These are phyloP conservation scores for Coccyzus lansbergi DNA, from an alignment of 2,797 vertebrate genomes.

Conservation along the genomic window DNA sequence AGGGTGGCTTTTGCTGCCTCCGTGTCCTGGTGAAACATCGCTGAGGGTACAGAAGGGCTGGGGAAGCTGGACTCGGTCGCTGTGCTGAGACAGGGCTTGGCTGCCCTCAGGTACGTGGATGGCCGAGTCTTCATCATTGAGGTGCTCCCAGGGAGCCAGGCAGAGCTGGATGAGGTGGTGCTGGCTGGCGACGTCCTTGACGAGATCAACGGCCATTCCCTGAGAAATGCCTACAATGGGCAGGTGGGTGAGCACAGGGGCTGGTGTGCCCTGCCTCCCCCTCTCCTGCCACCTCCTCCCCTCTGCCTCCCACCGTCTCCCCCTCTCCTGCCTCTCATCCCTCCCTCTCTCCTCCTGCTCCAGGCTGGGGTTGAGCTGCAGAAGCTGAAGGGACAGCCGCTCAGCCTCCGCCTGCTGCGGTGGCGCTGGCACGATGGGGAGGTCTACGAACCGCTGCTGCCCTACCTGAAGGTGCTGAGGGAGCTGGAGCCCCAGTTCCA, in stretches of 20 bases:
- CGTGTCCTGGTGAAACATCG: fast-evolving
- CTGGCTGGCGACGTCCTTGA: constrained; percentile 83
- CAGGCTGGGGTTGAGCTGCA: constrained; percentile 81
- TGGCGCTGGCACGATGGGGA: constrained; percentile 76
- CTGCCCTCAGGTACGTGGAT: constrained; percentile 76
- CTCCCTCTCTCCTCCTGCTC: not conserved
- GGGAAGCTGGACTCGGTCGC: not conserved
- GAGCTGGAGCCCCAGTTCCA: constrained; percentile 79
- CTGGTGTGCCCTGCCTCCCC: too few species aligned
- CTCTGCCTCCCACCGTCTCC: too few species aligned
- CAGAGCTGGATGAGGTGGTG: constrained; percentile 78
- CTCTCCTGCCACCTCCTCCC: too few species aligned
- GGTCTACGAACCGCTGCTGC: constrained; percentile 78
- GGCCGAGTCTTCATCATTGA: constrained; percentile 82
- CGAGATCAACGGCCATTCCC: constrained; percentile 84
- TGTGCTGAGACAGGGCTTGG: fast-evolving
- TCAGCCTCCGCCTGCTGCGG: constrained; percentile 76
- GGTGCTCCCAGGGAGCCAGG: constrained; percentile 80
- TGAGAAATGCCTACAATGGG: constrained; percentile 80
- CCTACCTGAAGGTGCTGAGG: constrained; percentile 77
- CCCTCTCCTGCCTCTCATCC: not conserved
- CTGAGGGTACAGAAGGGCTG: not conserved
- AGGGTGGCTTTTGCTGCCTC: not conserved
- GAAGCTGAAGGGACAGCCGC: constrained; percentile 76
- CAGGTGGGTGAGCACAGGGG: constrained; percentile 69